phyloP scores from a whole-genome alignment of 2,797 vertebrate species.

The Falco rusticolus region DNA sequence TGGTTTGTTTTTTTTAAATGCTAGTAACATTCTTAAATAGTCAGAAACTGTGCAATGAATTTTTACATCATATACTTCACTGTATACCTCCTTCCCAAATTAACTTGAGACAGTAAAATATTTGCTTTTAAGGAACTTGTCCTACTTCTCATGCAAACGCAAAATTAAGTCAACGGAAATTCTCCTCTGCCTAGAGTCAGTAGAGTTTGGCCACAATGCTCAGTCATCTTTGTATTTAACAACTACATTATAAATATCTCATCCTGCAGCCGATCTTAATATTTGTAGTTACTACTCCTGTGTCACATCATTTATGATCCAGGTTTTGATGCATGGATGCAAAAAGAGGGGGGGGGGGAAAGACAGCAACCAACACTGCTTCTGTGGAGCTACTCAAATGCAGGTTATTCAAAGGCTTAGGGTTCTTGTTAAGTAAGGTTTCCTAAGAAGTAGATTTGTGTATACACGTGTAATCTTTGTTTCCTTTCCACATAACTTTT shows the following conservation, averaged over 20 bases:
- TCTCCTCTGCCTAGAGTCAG: background rate
- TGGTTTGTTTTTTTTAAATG: background rate
- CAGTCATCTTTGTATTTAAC: background rate
- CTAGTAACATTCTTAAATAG: background rate
- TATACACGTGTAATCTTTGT: background rate
- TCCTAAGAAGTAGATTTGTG: background rate
- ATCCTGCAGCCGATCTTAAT: background rate
- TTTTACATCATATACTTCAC: background rate
- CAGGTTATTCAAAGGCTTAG: background rate
- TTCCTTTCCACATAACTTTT: background rate
- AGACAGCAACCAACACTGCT: background rate
- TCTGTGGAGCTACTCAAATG: background rate
- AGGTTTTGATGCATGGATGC: background rate
- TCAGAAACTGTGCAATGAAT: background rate
- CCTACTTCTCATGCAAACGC: background rate
- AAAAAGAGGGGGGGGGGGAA: background rate
- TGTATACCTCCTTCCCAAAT: background rate
- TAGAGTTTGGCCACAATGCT: background rate
- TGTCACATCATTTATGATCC: background rate
- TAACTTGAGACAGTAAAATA: background rate
- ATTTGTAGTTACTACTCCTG: background rate
- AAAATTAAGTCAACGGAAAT: background rate
- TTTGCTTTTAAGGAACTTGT: background rate
- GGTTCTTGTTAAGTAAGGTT: background rate
- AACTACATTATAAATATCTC: background rate